These are phyloP conservation scores for Mamestra brassicae DNA, from an alignment of 2,888 invertebrate species.

Conservation along the genomic window DNA sequence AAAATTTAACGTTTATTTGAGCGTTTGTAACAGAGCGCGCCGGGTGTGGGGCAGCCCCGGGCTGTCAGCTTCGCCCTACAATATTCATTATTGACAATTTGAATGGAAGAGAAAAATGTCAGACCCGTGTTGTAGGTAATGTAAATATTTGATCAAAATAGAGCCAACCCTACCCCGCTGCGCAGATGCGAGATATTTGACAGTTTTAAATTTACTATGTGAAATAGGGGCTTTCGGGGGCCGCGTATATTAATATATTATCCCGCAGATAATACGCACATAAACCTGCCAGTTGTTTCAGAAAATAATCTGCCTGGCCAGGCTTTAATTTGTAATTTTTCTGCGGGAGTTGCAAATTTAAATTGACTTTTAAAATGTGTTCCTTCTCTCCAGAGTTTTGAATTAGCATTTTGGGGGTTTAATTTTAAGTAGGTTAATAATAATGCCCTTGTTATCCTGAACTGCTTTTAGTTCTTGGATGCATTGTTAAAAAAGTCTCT, in stretches of 20 bases:
- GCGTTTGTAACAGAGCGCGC: slow-evolving; percentile 56
- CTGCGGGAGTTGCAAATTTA: slow-evolving; percentile 54
- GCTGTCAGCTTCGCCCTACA: slow-evolving; percentile 67
- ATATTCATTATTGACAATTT: slow-evolving; percentile 85
- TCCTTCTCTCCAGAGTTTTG: slow-evolving; percentile 18
- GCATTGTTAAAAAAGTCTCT: no score
- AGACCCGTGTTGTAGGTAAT: slow-evolving; percentile 81
- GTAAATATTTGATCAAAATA: slow-evolving; percentile 85
- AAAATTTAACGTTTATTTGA: slow-evolving; percentile 69
- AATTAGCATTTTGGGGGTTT: slow-evolving; percentile 42
- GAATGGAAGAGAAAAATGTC: slow-evolving; percentile 84
- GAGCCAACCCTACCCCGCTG: slow-evolving; percentile 69
- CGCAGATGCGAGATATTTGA: slow-evolving; percentile 72
- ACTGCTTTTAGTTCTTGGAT: no score
- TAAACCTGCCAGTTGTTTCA: slow-evolving; percentile 58
- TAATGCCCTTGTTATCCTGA: no score
- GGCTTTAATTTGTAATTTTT: slow-evolving; percentile 60
- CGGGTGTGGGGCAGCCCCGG: slow-evolving; percentile 53
- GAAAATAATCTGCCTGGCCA: slow-evolving; percentile 56
- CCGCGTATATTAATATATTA: slow-evolving; percentile 60
- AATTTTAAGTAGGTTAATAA: slow-evolving; percentile 13
- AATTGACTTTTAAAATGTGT: slow-evolving; percentile 59
- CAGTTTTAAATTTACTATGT: slow-evolving; percentile 65
- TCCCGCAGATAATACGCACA: slow-evolving; percentile 59
- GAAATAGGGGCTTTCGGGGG: slow-evolving; percentile 56